These are phyloP conservation scores for Nezara viridula DNA, from an alignment of 2,888 invertebrate species.

Conservation along the genomic window DNA sequence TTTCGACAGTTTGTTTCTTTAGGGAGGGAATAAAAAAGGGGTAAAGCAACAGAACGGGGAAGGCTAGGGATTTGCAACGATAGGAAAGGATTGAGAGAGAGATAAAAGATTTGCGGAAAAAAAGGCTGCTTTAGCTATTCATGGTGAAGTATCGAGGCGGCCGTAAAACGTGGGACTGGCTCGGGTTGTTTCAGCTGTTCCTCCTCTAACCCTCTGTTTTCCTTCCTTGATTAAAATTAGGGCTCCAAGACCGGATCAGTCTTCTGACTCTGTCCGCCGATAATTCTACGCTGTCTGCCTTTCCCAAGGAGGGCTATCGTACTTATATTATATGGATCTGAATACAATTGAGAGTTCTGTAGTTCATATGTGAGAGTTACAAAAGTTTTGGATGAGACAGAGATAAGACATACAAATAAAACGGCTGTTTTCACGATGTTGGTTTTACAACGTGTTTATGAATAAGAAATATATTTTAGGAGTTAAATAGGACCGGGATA, in stretches of 20 bases:
- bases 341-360: background rate
- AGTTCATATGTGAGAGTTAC: too few species aligned
- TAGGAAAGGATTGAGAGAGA: slow-evolving; percentile 37
- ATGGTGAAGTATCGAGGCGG: slow-evolving; percentile 15
- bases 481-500: too few species aligned
- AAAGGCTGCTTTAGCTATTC: slow-evolving; percentile 55
- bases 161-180: slow-evolving; percentile 39
- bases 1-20: background rate
- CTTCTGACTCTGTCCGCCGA: slow-evolving; percentile 27
- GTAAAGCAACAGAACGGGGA: background rate
- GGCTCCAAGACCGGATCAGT: slow-evolving; percentile 39
- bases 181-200: slow-evolving; percentile 52
- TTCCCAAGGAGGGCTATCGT: background rate
- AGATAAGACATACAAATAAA: too few species aligned
- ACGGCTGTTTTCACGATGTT: too few species aligned
- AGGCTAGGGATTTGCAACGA: slow-evolving; percentile 23
- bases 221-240: slow-evolving; percentile 59
- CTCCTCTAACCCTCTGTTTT: slow-evolving; percentile 56
- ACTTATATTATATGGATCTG: background rate
- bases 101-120: slow-evolving; percentile 55
- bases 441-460: too few species aligned
- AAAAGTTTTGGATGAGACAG: too few species aligned
- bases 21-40: background rate
- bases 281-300: background rate
- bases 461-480: too few species aligned